These are phyloP conservation scores for Trichonephila clavata DNA, from an alignment of 1,140 invertebrate genomes.

Conservation along the genomic window DNA sequence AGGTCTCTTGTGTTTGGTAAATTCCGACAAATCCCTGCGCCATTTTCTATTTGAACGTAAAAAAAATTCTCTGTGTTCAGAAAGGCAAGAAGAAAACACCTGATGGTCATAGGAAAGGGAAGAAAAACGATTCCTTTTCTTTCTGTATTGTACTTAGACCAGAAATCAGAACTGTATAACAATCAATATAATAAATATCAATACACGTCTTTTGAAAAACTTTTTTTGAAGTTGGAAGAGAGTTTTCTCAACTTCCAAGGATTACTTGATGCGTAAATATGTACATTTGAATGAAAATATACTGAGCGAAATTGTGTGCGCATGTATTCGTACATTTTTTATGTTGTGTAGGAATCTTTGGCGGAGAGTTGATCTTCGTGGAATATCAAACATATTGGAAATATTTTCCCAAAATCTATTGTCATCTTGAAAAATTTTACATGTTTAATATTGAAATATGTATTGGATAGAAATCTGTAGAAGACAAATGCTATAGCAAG, in stretches of 20 bases:
- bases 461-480: background rate
- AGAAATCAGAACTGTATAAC: slow-evolving; percentile 60
- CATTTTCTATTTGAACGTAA: slow-evolving; percentile 38
- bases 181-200: slow-evolving; percentile 37
- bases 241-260: slow-evolving; percentile 52
- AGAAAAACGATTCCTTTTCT: background rate
- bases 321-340: background rate
- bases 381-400: slow-evolving; percentile 47
- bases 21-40: slow-evolving; percentile 45
- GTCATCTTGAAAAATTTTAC: slow-evolving; percentile 32
- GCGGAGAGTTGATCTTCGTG: no score
- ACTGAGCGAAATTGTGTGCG: slow-evolving; percentile 11
- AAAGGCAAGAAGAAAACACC: background rate
- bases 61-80: slow-evolving; percentile 25
- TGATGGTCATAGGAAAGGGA: background rate
- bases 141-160: slow-evolving; percentile 29
- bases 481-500: no score
- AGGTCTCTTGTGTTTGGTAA: slow-evolving; percentile 39
- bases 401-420: background rate
- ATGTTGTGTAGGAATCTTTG: background rate
- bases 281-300: slow-evolving; percentile 58
- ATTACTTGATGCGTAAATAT: slow-evolving; percentile 61
- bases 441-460: slow-evolving; percentile 21
- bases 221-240: slow-evolving; percentile 35
- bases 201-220: background rate